Base-by-base conservation (phyloP, 2,888 invertebrate genomes). In the Nemotelus pantherinus region DNA sequence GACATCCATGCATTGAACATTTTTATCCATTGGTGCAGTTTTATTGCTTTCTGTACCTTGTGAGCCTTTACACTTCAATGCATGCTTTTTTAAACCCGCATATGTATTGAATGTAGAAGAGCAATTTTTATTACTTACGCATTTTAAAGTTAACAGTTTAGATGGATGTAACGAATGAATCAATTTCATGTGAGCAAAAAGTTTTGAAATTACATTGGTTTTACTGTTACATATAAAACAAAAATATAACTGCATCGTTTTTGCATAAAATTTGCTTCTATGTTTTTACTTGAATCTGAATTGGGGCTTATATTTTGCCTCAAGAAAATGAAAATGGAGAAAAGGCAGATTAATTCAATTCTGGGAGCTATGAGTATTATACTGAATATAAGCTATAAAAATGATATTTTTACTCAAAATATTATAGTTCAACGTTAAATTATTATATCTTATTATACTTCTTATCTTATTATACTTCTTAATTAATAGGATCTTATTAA, bases 81-180 rank as follows among this genome's bases (percentile, higher is more conserved):
- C 50, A 76, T 76, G 76, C 43, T 55, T 76, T 50, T 44, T 25
- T 63, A 65, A 65, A n/a, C 76, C 76, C 7, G 55, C 65, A 65
- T 53, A 76, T 41, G 63, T 75, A 10, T 50, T n/a, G n/a, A n/a
- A 75, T n/a, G 63, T 64, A 60, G 25, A 47, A 43, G 45, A 9
- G 48, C 64, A 75, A 63, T 50, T 60, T 63, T 60, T 60, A 47
- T 75, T 63, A 50, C 50, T 41, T 44, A 75, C 45, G 41, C 74
- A 74, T 41, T 64, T 41, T 63, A 75, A 63, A 75, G n/a, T n/a
- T 45, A 76, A 53, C 39, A 64, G 53, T 65, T 71, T 71, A 55
- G 71, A 71, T 3, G 53, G 55, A 3, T 41, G 71, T 55, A 71
- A 43, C 43, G 71, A 75, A 10, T 75, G 75, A 50, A 63, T 64